A percentile compares a stretch with the other conserved stretches of the same genome.
These are phyloP conservation scores for Fragum sueziense DNA, from an alignment of 2,888 invertebrate genomes.

Conservation along the genomic window DNA sequence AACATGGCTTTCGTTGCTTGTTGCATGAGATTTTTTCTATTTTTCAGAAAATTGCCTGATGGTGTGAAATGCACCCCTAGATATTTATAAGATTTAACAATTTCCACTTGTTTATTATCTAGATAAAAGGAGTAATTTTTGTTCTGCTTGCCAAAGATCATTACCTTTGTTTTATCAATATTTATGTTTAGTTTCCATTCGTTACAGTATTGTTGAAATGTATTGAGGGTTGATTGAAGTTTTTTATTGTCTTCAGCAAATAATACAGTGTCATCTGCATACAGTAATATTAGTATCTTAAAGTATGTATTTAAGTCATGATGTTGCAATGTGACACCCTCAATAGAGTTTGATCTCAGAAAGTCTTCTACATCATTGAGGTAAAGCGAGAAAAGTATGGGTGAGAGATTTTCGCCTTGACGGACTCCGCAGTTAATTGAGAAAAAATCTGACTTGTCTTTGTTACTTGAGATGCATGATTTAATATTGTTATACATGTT, in stretches of 20 bases:
- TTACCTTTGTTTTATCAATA: constrained; percentile 20
- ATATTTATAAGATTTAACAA: constrained; percentile 29
- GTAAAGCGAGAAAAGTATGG: constrained; percentile 8
- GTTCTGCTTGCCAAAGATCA: constrained; percentile 9
- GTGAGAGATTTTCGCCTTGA: constrained; percentile 22
- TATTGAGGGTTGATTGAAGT: neutral
- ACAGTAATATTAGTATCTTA: constrained; percentile 17
- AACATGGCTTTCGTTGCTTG: too few species aligned
- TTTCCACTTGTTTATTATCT: neutral
- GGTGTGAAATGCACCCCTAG: constrained; percentile 8
- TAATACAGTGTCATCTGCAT: constrained; percentile 29
- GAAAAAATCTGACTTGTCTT: constrained; percentile 1
- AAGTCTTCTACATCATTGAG: constrained; percentile 15
- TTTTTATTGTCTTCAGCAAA: neutral
- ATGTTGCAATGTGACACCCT: neutral
- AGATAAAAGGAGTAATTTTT: too few species aligned
- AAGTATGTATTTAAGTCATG: neutral
- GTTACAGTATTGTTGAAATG: constrained; percentile 13
- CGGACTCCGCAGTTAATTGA: neutral
- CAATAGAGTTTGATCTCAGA: neutral
- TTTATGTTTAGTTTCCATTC: constrained; percentile 20
- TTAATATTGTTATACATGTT: constrained; percentile 23
- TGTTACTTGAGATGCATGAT: neutral
- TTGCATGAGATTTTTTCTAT: constrained; percentile 21
- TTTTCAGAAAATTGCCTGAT: neutral